Evolutionary conservation across 2,797 vertebrate genomes (phyloP).

Genomic region (Acestrorhynchus altus): DNA sequence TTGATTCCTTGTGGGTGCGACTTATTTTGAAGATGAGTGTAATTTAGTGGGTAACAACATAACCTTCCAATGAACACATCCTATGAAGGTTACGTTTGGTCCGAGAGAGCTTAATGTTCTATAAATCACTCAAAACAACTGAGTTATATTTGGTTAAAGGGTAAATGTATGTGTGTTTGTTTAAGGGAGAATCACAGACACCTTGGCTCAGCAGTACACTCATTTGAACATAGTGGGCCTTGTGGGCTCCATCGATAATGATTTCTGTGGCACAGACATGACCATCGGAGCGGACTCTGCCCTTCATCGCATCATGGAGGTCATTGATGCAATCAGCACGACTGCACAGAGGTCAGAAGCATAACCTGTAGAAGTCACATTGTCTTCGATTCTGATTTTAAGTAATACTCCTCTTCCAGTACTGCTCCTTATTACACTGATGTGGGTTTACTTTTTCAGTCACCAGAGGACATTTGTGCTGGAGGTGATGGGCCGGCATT

Average conservation of each 20-base stretch:
- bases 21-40: too few species aligned
- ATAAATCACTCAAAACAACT: too few species aligned
- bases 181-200: conserved; percentile 87
- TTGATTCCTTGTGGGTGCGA: too few species aligned
- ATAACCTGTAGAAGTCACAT: neutral
- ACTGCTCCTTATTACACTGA: neutral
- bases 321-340: conserved; percentile 92
- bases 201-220: conserved; percentile 77
- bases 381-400: neutral
- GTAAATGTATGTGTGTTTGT: conserved; percentile 20
- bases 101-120: too few species aligned
- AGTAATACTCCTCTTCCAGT: neutral
- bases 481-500: conserved; percentile 97
- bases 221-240: conserved; percentile 92
- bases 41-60: too few species aligned
- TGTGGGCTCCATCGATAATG: conserved; percentile 96
- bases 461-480: conserved; percentile 95
- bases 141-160: too few species aligned
- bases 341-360: conserved; percentile 87
- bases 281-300: conserved; percentile 95
- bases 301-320: conserved; percentile 93
- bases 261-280: conserved; percentile 98
- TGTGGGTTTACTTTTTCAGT: conserved; percentile 69
- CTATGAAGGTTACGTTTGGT: too few species aligned
- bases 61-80: too few species aligned